phyloP scores from a whole-genome alignment of 2,113 vertebrate species.

The Erythrocercus mccallii region DNA sequence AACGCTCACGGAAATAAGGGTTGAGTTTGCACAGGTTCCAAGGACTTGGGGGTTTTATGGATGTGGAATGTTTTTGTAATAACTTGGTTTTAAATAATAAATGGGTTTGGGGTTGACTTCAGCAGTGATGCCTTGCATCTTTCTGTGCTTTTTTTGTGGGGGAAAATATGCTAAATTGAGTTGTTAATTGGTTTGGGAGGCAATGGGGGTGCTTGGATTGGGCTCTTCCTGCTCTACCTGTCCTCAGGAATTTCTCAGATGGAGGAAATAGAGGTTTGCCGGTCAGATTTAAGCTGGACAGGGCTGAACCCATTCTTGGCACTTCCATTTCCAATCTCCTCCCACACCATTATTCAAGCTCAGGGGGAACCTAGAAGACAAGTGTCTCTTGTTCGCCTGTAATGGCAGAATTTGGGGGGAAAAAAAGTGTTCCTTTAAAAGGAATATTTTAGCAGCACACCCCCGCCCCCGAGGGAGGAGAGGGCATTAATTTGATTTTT shows the following conservation, averaged over 20 bases:
- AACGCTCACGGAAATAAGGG: conserved; percentile 59
- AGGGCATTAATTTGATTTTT: neutral
- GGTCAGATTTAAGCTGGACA: neutral
- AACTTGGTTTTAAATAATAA: neutral
- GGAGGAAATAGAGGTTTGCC: neutral
- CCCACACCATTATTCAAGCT: neutral
- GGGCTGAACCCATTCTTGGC: neutral
- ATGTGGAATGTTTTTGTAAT: neutral
- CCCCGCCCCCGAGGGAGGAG: rapidly evolving
- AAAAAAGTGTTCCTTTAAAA: neutral
- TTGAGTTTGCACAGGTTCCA: neutral
- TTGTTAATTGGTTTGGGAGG: neutral
- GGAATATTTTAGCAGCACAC: neutral
- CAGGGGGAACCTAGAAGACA: neutral
- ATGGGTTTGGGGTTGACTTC: neutral
- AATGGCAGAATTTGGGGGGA: neutral
- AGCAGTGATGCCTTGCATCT: too few relatives aligned
- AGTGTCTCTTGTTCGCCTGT: neutral
- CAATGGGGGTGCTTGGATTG: neutral
- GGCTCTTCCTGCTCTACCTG: neutral
- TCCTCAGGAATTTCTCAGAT: neutral
- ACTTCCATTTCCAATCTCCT: neutral
- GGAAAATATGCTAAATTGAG: neutral
- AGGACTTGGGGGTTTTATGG: neutral
- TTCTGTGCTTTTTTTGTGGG: neutral